Percentiles rank a stretch among this genome's conserved stretches.
These are phyloP conservation scores for Poecilia latipinna DNA, from an alignment of 2,113 vertebrate species.

Conservation along the genomic window DNA sequence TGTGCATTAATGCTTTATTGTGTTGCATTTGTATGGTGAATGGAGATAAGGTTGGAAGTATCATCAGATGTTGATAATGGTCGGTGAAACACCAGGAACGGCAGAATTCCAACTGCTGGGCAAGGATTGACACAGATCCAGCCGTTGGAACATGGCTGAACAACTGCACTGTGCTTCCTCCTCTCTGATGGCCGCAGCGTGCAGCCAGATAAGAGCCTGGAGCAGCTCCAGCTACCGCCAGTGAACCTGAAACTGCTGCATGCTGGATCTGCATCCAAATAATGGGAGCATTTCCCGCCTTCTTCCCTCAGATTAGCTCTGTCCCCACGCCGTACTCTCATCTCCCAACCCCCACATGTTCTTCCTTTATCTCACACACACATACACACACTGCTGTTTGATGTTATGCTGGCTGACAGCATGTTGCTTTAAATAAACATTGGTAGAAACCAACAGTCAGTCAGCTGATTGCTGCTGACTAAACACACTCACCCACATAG, in stretches of 20 bases:
- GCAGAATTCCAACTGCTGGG: too few species aligned
- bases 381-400: conserved; percentile 28
- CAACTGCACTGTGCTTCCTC: background rate
- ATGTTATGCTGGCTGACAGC: conserved; percentile 69
- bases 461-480: conserved; percentile 28
- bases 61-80: too few species aligned
- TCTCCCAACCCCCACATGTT: conserved; percentile 22
- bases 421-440: conserved; percentile 75
- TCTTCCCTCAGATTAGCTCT: too few species aligned
- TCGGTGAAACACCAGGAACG: background rate
- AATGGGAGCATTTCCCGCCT: conserved; percentile 4
- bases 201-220: background rate
- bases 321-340: too few species aligned
- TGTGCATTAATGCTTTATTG: too few species aligned
- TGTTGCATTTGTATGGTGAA: too few species aligned
- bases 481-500: background rate
- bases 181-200: background rate
- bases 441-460: conserved; percentile 45
- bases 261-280: conserved; percentile 14
- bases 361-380: background rate
- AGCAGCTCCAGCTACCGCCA: background rate
- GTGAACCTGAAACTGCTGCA: background rate
- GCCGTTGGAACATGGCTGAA: too few species aligned
- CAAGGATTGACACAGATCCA: too few species aligned
- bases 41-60: too few species aligned